phyloP scores from a whole-genome alignment of 2,113 vertebrate genomes.

The Sinocyclocheilus grahami region DNA sequence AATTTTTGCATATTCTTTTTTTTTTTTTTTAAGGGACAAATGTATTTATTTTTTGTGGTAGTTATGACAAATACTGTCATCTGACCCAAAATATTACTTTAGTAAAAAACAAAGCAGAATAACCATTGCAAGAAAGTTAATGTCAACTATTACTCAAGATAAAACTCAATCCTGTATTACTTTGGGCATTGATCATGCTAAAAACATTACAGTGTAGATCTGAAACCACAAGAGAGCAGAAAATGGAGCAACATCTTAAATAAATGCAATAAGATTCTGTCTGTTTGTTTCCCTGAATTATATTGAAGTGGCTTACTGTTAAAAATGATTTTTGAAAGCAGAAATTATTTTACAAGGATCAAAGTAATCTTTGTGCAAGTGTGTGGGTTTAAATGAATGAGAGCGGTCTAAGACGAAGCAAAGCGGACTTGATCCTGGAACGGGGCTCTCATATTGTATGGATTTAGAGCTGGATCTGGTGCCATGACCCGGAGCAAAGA shows the following conservation, averaged over 20 bases:
- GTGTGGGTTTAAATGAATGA: slow-evolving; percentile 40
- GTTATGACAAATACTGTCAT: not conserved
- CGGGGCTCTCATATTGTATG: slow-evolving; percentile 20
- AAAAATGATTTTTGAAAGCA: slow-evolving; percentile 50
- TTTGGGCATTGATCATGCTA: not conserved
- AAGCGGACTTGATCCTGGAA: slow-evolving; percentile 17
- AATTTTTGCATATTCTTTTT: no score
- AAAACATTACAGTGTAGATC: no score
- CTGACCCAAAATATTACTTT: not conserved
- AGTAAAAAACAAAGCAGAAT: not conserved
- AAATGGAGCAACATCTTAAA: not conserved
- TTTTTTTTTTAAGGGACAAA: no score
- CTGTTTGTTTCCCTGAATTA: not conserved
- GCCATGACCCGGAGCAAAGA: slow-evolving; percentile 20
- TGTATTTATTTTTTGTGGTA: no score
- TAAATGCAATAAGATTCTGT: not conserved
- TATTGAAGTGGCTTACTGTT: not conserved
- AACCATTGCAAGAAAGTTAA: not conserved
- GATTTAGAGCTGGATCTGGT: slow-evolving; percentile 30
- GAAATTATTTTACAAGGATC: slow-evolving; percentile 2
- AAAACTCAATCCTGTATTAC: not conserved
- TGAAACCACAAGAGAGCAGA: no score
- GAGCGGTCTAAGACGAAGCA: not conserved
- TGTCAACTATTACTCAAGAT: not conserved
- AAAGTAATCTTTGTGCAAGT: not conserved